These are phyloP conservation scores for Micrastur ruficollis DNA, from an alignment of 2,797 vertebrate species.

Conservation along the genomic window DNA sequence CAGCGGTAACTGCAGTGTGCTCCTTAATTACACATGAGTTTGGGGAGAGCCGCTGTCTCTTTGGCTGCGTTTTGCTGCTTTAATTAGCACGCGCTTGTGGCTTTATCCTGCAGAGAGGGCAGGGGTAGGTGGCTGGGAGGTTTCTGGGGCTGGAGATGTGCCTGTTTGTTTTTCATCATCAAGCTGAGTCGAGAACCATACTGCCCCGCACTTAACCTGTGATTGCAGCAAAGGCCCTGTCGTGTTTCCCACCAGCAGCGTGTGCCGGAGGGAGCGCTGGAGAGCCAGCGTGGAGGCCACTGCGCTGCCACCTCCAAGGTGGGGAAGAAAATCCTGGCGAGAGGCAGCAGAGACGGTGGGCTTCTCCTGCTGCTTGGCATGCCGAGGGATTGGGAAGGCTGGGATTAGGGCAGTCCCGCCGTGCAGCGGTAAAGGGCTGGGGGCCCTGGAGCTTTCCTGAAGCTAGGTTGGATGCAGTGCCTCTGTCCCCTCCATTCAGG, in stretches of 20 bases:
- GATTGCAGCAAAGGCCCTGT: neutral
- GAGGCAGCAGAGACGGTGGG: neutral
- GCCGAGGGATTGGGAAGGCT: neutral
- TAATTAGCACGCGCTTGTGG: neutral
- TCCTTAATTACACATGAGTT: neutral
- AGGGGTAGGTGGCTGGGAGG: neutral
- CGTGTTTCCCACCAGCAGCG: rapidly evolving
- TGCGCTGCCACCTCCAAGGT: neutral
- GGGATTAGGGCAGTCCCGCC: neutral
- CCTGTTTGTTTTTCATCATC: neutral
- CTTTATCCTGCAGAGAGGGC: neutral
- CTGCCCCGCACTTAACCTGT: neutral
- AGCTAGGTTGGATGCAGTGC: neutral
- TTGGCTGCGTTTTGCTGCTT: neutral
- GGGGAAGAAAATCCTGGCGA: neutral
- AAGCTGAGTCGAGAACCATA: rapidly evolving
- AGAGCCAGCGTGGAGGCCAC: neutral
- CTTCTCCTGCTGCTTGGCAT: neutral
- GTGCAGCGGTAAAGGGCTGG: neutral
- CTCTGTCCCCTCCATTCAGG: neutral
- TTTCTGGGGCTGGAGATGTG: neutral
- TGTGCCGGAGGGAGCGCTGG: neutral
- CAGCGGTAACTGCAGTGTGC: neutral
- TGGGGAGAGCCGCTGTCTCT: neutral
- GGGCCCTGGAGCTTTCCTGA: neutral